These are phyloP conservation scores for Trissolcus basalis DNA, from an alignment of 1,140 invertebrate genomes.

Conservation along the genomic window DNA sequence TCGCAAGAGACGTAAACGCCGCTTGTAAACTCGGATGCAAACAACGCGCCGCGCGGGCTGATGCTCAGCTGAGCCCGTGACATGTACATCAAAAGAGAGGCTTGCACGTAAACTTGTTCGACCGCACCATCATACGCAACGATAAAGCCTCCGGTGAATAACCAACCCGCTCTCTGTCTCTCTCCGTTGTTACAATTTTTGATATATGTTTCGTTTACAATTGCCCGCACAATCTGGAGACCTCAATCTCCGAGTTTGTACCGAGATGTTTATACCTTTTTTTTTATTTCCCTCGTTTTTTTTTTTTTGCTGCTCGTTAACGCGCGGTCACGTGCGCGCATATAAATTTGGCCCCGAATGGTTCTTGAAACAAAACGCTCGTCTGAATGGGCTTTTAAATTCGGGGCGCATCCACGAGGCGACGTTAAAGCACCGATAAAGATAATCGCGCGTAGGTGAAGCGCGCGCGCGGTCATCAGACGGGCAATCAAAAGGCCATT, in stretches of 20 bases:
- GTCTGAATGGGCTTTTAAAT: too few species aligned
- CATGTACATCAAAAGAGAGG: slow-evolving; percentile 41
- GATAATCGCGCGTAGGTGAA: slow-evolving; percentile 18
- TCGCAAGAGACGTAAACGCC: slow-evolving; percentile 48
- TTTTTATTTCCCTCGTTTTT: too few species aligned
- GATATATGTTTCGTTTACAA: slow-evolving; percentile 5
- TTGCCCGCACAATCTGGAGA: too few species aligned
- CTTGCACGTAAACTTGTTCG: slow-evolving; percentile 62
- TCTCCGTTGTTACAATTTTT: too few species aligned
- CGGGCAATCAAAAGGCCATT: slow-evolving; percentile 32
- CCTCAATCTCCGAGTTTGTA: too few species aligned
- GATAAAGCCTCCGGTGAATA: slow-evolving; percentile 24
- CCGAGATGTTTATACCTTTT: too few species aligned
- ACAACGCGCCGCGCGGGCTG: slow-evolving; percentile 3
- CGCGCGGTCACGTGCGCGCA: too few species aligned
- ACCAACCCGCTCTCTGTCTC: too few species aligned
- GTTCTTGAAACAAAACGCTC: slow-evolving; percentile 1
- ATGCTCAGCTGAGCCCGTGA: slow-evolving; percentile 65
- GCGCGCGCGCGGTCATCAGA: slow-evolving; percentile 19
- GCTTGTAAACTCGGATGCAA: slow-evolving; percentile 38
- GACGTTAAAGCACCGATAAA: slow-evolving; percentile 9
- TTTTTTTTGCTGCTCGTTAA: too few species aligned
- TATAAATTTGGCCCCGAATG: too few species aligned
- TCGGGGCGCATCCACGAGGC: too few species aligned
- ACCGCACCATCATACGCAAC: slow-evolving; percentile 37